Evolutionary conservation across 53 echinoderm and acorn worm genomes (phyloP).

Genomic region (Holothuria scabra): DNA sequence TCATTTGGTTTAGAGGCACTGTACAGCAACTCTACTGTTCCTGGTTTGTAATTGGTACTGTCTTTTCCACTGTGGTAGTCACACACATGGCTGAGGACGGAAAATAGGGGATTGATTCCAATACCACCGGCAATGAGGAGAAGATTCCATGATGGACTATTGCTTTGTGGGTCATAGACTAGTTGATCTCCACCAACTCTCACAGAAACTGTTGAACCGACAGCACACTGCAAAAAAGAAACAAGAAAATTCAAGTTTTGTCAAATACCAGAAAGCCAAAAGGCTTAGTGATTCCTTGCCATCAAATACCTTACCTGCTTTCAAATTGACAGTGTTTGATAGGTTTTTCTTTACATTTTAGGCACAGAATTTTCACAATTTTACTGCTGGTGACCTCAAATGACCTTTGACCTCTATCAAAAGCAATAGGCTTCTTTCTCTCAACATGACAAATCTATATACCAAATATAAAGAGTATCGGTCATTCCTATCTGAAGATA

Average conservation of each 20-base stretch:
- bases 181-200: constrained; percentile 92
- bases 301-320: too few species aligned
- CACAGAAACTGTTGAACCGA: constrained; percentile 72
- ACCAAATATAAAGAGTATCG: too few species aligned
- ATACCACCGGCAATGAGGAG: constrained; percentile 96
- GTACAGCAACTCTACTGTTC: constrained; percentile 74
- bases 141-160: constrained; percentile 75
- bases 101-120: constrained; percentile 90
- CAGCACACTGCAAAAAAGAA: constrained; percentile 63
- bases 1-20: constrained; percentile 76
- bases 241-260: background rate
- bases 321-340: too few species aligned
- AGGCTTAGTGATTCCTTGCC: too few species aligned
- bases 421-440: too few species aligned
- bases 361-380: too few species aligned
- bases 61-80: constrained; percentile 50
- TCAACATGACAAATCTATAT: too few species aligned
- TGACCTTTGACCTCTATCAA: too few species aligned
- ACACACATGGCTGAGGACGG: constrained; percentile 72
- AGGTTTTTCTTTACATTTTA: too few species aligned
- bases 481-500: too few species aligned
- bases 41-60: constrained; percentile 64
- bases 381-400: too few species aligned
- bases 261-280: too few species aligned
- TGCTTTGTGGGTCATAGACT: constrained; percentile 75